Evolutionary conservation across 1,140 invertebrate genomes (phyloP), one percentile per base, ranked within the genome.

Genomic region (Stenopsyche tienmushanensis): DNA sequence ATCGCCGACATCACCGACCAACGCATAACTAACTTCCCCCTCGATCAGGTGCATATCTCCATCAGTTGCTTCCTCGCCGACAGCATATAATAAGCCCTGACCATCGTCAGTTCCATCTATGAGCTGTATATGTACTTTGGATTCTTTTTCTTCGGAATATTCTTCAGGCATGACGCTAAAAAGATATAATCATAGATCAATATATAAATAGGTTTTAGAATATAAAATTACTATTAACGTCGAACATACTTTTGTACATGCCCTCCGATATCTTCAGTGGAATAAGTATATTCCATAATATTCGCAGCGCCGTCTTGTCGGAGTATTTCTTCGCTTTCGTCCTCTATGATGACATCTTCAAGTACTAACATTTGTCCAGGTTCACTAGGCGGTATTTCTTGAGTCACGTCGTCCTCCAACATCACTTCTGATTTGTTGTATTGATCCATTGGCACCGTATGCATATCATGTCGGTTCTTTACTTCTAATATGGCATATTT

Each of bases 401-500:
- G 23, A 23, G 2, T 42, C n/a, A 18, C 18, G 15, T 42, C 34
- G 29, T 18, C 18, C 3, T 13, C 17, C 9, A 10, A 34, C 20
- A 17, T 45, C 23, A 2, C 26, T n/a, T n/a, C n/a, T n/a, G 5
- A 9, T 47, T 17, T 17, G 8, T 47, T 47, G 17, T 10, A 7
- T 18, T 47, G 8, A 9, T 34, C 29, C 13, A 7, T 34, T 13
- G 13, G 13, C 5, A 13, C 5, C 29, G 29, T 5, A 34, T 34
- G 29, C 29, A 34, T 34, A 34, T 64, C 15, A 60, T 49, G 26
- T 54, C 45, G 2, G 53, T 45, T 64, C 17, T 64, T 49, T 9
- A 70, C 47, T 57, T 70, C 65, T 42, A 70, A 50, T 15, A 70
- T 57, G 10, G 67, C 29, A 47, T 59, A 66, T 17, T 70, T 39